These are phyloP conservation scores for Rhyacophila brunnea DNA, from an alignment of 1,140 invertebrate genomes.

Conservation along the genomic window DNA sequence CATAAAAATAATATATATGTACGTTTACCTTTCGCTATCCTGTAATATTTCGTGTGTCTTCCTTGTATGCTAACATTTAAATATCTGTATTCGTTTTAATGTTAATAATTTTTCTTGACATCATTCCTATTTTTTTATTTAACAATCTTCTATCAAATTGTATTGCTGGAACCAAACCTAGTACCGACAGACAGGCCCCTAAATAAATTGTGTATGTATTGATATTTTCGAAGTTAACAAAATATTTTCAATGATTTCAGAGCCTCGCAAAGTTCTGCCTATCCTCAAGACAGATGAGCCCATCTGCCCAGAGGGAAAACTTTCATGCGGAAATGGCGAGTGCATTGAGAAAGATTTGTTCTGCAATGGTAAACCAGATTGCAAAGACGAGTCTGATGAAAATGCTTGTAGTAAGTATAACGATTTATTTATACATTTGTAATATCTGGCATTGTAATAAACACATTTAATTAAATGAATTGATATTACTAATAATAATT, in stretches of 20 bases:
- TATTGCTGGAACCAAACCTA: constrained; percentile 30
- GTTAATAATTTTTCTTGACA: constrained; percentile 10
- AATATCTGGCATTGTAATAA: no score
- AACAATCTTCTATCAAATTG: constrained; percentile 24
- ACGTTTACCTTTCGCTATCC: no score
- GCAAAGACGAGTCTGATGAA: constrained; percentile 93
- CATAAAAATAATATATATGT: no score
- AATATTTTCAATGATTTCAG: constrained; percentile 60
- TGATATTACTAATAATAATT: no score
- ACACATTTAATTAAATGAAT: no score
- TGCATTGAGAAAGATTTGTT: constrained; percentile 88
- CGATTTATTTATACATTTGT: no score
- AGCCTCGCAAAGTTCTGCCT: constrained; percentile 83
- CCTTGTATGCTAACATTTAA: constrained; percentile 19
- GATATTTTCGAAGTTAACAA: background rate
- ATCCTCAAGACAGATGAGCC: constrained; percentile 90
- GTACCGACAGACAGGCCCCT: constrained; percentile 11
- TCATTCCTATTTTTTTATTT: constrained; percentile 18
- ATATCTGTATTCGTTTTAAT: constrained; percentile 11
- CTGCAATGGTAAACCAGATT: constrained; percentile 90
- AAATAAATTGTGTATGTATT: background rate
- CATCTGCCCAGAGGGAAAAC: constrained; percentile 81
- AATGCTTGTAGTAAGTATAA: constrained; percentile 86
- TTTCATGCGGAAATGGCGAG: constrained; percentile 86
- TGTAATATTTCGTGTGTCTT: background rate